Evolutionary conservation across 2,113 vertebrate species (phyloP), one percentile per base, ranked within the genome.

Genomic region (Anarhynchus alexandrinus): DNA sequence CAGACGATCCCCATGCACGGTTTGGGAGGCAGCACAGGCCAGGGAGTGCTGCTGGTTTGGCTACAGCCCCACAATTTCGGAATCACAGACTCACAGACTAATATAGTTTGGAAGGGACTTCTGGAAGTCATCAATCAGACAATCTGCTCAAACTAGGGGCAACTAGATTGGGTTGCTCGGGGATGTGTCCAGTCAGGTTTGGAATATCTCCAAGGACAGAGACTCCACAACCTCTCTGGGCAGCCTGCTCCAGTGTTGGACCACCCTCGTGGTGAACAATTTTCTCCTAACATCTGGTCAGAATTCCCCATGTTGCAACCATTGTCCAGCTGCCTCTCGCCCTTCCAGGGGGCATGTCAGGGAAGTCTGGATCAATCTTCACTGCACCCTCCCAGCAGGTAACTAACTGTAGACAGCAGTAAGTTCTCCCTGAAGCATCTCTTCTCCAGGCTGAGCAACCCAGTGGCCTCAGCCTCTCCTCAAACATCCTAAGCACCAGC

Each of bases 1-100:
- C 7, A 40, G 57, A 0, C 1, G 6, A 51, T 59, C 6, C 26
- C 49, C 4, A 2, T 3, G 34, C 26, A 57, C 0, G 2, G 12
- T 32, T 23, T 52, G 54, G 42, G 66, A 79, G 30, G 40, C 34
- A 83, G 67, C 54, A 34, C 4, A 36, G 76, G 11, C n/a, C 36
- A 42, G 52, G 23, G 10, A 49, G 47, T 6, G 4, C 32, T 49
- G 47, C 38, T 1, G 7, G 27, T 67, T 66, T 79, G 40, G 71
- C 64, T 59, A 77, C 20, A 77, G 43, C 26, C 40, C 18, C 26
- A 29, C 32, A 49, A 1, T 27, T 78, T 66, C 77, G 49, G 27
- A 72, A 76, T n/a, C 42, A n/a, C 26, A 29, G 62, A n/a, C 27
- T 52, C 40, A 32, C 19, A 36, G 29, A 43, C 30, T 38, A 34